Evolutionary conservation across 1,140 invertebrate species (phyloP).

Genomic region (silkworm (Bombyx mori)): ASM3026992v2 NC_085112.1:6787501-6788000

Average conservation of each 20-base stretch:
- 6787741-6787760: constrained; percentile 35
- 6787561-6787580: too few relatives aligned
- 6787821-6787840: constrained; percentile 26
- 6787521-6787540: too few relatives aligned
- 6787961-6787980: constrained; percentile 12
- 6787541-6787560: neutral
- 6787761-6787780: constrained; percentile 51
- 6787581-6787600: too few relatives aligned
- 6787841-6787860: constrained; percentile 18
- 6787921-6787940: constrained; percentile 5
- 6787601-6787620: too few relatives aligned
- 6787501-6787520: too few relatives aligned
- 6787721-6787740: constrained; percentile 28
- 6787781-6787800: constrained; percentile 38
- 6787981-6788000: constrained; percentile 30
- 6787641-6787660: too few relatives aligned
- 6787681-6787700: neutral
- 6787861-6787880: constrained; percentile 17
- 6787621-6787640: too few relatives aligned
- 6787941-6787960: constrained; percentile 4
- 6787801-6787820: constrained; percentile 50
- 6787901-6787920: neutral
- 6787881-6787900: constrained; percentile 4
- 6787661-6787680: too few relatives aligned
- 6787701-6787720: constrained; percentile 26